Evolutionary conservation across 1,140 invertebrate genomes (phyloP).

Genomic region (Augochlora pura): DNA sequence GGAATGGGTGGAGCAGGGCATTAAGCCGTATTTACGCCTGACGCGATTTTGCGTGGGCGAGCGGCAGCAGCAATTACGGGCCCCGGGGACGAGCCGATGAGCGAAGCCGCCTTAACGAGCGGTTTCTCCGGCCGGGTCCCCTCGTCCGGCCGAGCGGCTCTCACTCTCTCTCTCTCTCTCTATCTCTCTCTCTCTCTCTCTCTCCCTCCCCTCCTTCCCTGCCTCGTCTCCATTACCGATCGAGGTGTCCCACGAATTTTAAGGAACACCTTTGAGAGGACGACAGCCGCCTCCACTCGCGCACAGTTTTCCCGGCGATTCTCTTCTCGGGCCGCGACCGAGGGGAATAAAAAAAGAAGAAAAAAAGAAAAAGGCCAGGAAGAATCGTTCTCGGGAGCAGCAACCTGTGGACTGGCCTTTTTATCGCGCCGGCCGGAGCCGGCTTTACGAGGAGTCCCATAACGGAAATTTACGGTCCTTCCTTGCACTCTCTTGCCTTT

Average conservation of each 20-base stretch:
- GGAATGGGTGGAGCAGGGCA: constrained; percentile 34
- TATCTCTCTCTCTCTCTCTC: too few relatives aligned
- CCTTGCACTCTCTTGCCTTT: constrained; percentile 42
- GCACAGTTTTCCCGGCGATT: constrained; percentile 51
- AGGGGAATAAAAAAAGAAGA: background rate
- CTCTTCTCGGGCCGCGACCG: background rate
- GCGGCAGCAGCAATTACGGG: constrained; percentile 58
- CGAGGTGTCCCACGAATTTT: constrained; percentile 65
- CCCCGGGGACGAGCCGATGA: constrained; percentile 52
- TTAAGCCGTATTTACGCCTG: constrained; percentile 64
- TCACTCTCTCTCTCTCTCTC: too few relatives aligned
- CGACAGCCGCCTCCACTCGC: constrained; percentile 50
- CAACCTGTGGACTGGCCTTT: constrained; percentile 66
- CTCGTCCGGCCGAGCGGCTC: background rate
- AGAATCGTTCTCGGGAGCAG: constrained; percentile 61
- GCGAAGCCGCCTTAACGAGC: constrained; percentile 61
- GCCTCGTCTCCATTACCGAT: constrained; percentile 53
- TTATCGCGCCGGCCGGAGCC: constrained; percentile 67
- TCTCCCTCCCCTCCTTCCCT: background rate
- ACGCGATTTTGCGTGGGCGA: constrained; percentile 64
- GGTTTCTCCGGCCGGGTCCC: background rate
- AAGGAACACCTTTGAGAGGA: constrained; percentile 60
- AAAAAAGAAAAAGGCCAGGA: constrained; percentile 21
- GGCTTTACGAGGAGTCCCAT: constrained; percentile 68
- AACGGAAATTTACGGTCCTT: constrained; percentile 67